Base-by-base conservation (phyloP, 2,888 invertebrate species). In the Apeira syringaria region DNA sequence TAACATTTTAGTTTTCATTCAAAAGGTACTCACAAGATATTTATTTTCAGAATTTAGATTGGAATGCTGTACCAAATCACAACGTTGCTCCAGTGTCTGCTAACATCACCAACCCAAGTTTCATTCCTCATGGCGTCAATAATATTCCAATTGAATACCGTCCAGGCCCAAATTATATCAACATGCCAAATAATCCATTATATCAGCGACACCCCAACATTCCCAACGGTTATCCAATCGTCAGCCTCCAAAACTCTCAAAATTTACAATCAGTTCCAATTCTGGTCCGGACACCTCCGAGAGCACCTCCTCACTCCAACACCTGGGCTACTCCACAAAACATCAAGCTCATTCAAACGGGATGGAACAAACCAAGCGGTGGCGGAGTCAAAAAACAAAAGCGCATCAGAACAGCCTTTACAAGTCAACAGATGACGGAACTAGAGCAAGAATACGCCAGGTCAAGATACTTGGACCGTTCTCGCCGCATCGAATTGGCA, bases 361-460 rank as follows among this genome's bases (percentile, higher is more conserved):
- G 30, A 6, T 65, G 61, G 60, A 56, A 47, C 22, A 75, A 70
- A 50, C 30, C 61, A 2, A 29, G 44, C 20, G 25, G 45, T 17
- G 61, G 56, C 7, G 64, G 61, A 37, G 58, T 68, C 0, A 75
- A 73, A 29, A 84, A 81, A 50, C 76, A 64, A 5, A 96, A 95
- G 69, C 89, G 96, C 9, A 91, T 93, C 0, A 88, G 96, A 29
- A 97, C 96, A 0, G 95, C 95, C 0, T 96, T 95, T 74, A 94
- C 95, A 0, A 95, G 94, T 38, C 83, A 91, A 0, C 96, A 96
- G 73, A 85, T 96, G 56, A 91, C 94, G 50, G 93, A 93, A 57
- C 74, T 96, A 6, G 96, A 96, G 64, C 93, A 93, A 50, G 94
- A 95, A 62, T 96, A 95, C 61, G 86, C 90, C 10, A 90, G 82